Evolutionary conservation across 2,113 vertebrate genomes (phyloP), one percentile per base, ranked within the genome.

Genomic region (Psilopsiagon aurifrons): DNA sequence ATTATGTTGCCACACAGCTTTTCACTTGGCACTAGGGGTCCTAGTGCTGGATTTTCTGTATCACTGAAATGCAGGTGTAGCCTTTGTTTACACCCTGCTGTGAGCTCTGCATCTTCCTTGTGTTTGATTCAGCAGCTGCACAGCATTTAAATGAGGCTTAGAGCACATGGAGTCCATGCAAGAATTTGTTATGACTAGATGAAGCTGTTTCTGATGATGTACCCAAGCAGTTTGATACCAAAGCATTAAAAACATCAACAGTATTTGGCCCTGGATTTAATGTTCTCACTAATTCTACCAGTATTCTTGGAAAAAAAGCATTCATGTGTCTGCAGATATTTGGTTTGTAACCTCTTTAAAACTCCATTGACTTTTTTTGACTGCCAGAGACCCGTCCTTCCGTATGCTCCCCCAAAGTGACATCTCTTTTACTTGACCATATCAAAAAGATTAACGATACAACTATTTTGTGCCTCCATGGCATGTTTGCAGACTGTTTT

Each of bases 391-490:
- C 25, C 3, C 22, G 86, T 55, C 14, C 41, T 81, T 75, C 60
- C 29, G 64, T 22, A 59, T 12, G 13, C 55, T 86, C 24, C 33
- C 33, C 39, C 49, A 55, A 54, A 75, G 29, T 27, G 33, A 51
- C 12, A 15, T 70, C 33, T 92, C 28, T 41, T 13, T 67, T 67
- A 16, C 46, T 37, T 44, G 37, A 43, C 15, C 0, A 1, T 33
- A 17, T 20, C 41, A 47, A 71, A 12, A 2, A 1, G 1, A 70
- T 33, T 3, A 2, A 49, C 9, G 9, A 55, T 47, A 47, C 5
- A 55, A 31, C 11, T 8, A 6, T 27, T 76, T 62, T 37, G 23
- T 64, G 8, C 22, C 43, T 69, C 33, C 22, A 15, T 25, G 37
- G 28, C 23, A 37, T 2, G 3, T 76, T 66, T 90, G 10, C 31